A percentile compares a stretch with the other conserved stretches of the same genome.
These are phyloP conservation scores for Cistogaster globosa DNA, from an alignment of 2,888 invertebrate species.

Conservation along the genomic window DNA sequence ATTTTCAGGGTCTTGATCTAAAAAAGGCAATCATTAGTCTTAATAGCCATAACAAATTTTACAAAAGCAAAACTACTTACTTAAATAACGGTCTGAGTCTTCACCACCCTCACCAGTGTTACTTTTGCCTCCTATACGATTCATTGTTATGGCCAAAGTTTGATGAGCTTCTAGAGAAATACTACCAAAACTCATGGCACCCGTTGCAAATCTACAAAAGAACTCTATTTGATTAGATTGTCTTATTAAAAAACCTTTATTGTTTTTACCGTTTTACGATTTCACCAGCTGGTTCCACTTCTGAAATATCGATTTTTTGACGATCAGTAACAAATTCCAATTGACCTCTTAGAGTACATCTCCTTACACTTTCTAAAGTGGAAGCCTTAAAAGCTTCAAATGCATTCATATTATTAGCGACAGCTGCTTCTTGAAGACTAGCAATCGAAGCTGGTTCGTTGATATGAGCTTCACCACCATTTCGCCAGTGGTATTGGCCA, in stretches of 20 bases:
- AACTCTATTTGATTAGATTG: neutral
- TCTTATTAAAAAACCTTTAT: neutral
- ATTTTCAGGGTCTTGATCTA: constrained; percentile 89
- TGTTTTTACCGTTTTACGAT: constrained; percentile 95
- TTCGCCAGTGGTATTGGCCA: constrained; percentile 98
- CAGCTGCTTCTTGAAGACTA: constrained; percentile 92
- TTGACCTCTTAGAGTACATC: constrained; percentile 96
- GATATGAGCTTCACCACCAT: constrained; percentile 98
- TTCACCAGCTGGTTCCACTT: constrained; percentile 96
- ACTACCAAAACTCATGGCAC: constrained; percentile 98
- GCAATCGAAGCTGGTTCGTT: constrained; percentile 95
- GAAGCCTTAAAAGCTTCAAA: constrained; percentile 94
- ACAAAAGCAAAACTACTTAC: constrained; percentile 75
- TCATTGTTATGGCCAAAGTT: constrained; percentile 98
- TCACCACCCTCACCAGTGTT: constrained; percentile 99
- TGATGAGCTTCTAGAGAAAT: constrained; percentile 98
- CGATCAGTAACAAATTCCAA: constrained; percentile 91
- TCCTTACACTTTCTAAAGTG: constrained; percentile 92
- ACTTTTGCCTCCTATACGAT: constrained; percentile 97
- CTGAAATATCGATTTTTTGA: constrained; percentile 91
- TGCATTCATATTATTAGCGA: constrained; percentile 90
- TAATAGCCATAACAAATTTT: neutral
- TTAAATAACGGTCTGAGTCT: constrained; percentile 90
- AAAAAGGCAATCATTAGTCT: neutral
- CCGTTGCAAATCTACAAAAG: constrained; percentile 83